phyloP scores from a whole-genome alignment of 1,140 invertebrate species.

The Papilio polytes region DNA sequence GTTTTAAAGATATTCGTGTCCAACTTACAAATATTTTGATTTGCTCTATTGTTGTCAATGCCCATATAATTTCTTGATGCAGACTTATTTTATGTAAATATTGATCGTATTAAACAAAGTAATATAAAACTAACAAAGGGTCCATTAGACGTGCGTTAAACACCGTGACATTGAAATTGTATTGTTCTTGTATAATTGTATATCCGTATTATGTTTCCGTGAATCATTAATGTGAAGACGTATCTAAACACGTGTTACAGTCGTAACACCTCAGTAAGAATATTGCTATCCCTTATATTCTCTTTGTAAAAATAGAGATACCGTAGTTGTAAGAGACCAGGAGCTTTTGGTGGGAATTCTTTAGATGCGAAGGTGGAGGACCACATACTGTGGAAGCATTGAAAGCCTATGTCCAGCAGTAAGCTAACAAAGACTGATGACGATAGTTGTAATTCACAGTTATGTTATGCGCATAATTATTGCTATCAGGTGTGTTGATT shows the following conservation, averaged over 20 bases:
- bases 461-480: not conserved
- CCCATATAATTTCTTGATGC: not conserved
- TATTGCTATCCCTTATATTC: not conserved
- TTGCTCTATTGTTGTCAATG: too few relatives aligned
- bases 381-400: too few relatives aligned
- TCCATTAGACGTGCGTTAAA: not conserved
- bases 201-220: not conserved
- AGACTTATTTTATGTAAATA: not conserved
- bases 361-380: too few relatives aligned
- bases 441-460: not conserved
- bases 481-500: not conserved
- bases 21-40: too few relatives aligned
- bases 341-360: too few relatives aligned
- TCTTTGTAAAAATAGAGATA: not conserved
- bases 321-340: not conserved
- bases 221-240: slow-evolving; percentile 5
- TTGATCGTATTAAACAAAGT: not conserved
- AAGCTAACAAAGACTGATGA: too few relatives aligned
- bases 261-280: too few relatives aligned
- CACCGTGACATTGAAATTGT: slow-evolving; percentile 16
- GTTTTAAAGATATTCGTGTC: too few relatives aligned
- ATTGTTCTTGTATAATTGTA: slow-evolving; percentile 21
- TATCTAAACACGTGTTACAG: not conserved
- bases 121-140: not conserved
- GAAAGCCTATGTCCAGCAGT: too few relatives aligned